A percentile compares a stretch with the other conserved stretches of the same genome.
phyloP scores from a whole-genome alignment of 2,113 vertebrate genomes.

The Amia ocellicauda region DNA sequence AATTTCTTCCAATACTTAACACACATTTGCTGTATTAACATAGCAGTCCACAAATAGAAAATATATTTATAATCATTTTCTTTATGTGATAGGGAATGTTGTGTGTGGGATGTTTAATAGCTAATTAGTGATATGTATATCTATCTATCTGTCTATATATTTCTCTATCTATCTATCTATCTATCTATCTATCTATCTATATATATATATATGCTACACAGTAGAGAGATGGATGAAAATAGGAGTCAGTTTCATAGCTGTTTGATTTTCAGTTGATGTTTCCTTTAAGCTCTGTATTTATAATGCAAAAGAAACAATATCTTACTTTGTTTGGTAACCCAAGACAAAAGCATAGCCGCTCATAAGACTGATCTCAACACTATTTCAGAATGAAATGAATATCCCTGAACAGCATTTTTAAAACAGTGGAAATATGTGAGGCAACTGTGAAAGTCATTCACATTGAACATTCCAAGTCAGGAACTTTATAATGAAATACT shows the following conservation, averaged over 20 bases:
- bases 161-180: no score
- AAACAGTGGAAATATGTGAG: slow-evolving; percentile 52
- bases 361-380: slow-evolving; percentile 55
- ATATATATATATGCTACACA: no score
- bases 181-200: no score
- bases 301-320: slow-evolving; percentile 38
- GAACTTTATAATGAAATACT: slow-evolving; percentile 42
- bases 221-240: no score
- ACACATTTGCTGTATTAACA: no score
- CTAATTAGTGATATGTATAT: no score
- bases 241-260: background rate
- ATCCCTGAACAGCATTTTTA: slow-evolving; percentile 58
- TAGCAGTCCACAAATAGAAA: no score
- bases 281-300: slow-evolving; percentile 29
- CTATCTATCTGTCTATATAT: no score
- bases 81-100: no score
- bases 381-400: slow-evolving; percentile 51
- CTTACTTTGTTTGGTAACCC: slow-evolving; percentile 49
- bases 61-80: no score
- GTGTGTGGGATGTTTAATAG: no score
- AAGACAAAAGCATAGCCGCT: slow-evolving; percentile 50
- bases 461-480: slow-evolving; percentile 46
- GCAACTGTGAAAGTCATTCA: slow-evolving; percentile 52
- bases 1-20: no score
- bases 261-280: slow-evolving; percentile 29